phyloP scores from a whole-genome alignment of 2,797 vertebrate genomes.

The Botia almorhae region DNA sequence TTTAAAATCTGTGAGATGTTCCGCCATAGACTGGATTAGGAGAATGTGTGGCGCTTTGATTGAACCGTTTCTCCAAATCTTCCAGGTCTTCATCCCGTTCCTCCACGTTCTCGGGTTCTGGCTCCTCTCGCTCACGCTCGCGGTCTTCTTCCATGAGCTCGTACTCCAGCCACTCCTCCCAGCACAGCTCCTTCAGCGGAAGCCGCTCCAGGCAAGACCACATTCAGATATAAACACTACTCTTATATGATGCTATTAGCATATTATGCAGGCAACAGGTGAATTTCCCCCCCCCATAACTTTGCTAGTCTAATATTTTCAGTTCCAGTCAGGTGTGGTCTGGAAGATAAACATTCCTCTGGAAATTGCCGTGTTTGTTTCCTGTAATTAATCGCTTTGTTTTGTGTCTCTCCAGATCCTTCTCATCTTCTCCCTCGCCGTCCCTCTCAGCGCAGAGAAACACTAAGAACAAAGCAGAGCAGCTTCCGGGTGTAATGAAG shows the following conservation, averaged over 20 bases:
- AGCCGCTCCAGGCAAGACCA: constrained; percentile 88
- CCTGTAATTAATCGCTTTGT: neutral
- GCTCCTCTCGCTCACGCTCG: constrained; percentile 86
- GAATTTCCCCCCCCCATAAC: neutral
- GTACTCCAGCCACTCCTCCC: constrained; percentile 94
- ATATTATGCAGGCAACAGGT: too few species aligned
- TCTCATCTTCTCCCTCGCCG: constrained; percentile 90
- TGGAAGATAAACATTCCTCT: neutral
- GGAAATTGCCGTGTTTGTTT: neutral
- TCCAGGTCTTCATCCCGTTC: constrained; percentile 93
- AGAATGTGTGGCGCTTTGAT: neutral
- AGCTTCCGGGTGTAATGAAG: constrained; percentile 77
- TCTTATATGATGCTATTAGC: neutral
- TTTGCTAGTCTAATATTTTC: neutral
- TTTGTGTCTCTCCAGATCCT: constrained; percentile 78
- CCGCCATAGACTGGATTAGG: neutral
- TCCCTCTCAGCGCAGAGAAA: constrained; percentile 86
- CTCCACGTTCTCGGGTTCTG: constrained; percentile 93
- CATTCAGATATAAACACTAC: neutral
- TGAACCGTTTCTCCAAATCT: neutral
- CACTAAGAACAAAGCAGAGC: constrained; percentile 86
- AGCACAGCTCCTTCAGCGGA: constrained; percentile 93
- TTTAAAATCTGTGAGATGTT: neutral
- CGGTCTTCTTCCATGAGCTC: constrained; percentile 94
- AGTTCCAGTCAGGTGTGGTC: neutral